Conservation (phyloP, 2,888 invertebrate genomes). For the Nephrotoma flavescens region DNA sequence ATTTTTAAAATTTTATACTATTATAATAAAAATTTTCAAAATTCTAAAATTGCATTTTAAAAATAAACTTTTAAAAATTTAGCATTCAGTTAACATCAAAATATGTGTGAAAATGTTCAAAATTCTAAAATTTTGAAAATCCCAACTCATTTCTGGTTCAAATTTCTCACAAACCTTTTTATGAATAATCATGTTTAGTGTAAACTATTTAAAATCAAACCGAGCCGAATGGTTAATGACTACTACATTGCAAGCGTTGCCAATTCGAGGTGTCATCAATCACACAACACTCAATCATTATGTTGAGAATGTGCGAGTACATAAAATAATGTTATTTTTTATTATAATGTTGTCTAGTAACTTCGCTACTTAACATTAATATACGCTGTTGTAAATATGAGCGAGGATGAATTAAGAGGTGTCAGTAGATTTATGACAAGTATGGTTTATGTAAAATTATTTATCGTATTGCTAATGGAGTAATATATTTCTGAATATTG, state of each 20-base stretch:
- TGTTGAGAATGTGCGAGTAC: background rate
- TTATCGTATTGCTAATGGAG: background rate
- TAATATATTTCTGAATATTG: background rate
- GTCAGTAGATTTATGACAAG: background rate
- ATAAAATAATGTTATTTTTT: background rate
- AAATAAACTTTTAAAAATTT: no score
- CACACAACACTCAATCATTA: background rate
- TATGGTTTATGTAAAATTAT: background rate
- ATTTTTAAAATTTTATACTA: no score
- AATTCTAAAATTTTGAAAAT: no score
- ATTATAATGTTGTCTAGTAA: background rate
- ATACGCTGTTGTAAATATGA: background rate
- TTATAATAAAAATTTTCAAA: no score
- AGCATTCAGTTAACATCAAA: no score
- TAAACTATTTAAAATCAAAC: no score
- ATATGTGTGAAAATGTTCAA: no score
- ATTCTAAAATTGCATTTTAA: no score
- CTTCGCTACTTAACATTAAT: background rate
- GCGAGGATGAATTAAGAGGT: background rate
- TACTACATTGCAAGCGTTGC: background rate
- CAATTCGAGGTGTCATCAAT: background rate
- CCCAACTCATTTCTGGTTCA: no score
- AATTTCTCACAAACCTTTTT: no score
- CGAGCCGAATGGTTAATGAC: background rate
- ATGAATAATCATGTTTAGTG: no score